Evolutionary conservation across 2,113 vertebrate genomes (phyloP), one percentile per base, ranked within the genome.

Genomic region (Axis porcinus): DNA sequence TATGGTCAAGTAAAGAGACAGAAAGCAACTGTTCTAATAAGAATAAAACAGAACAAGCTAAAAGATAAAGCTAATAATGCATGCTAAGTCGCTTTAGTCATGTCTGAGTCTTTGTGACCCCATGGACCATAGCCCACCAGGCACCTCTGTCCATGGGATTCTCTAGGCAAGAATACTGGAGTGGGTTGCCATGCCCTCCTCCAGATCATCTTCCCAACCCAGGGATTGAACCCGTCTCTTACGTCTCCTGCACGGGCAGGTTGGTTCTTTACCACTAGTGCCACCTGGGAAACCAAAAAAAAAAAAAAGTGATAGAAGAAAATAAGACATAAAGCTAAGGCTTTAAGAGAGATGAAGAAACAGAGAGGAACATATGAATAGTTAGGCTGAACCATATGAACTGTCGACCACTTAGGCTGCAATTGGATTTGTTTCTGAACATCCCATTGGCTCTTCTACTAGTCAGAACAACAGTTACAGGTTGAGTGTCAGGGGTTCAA

Each of bases 41-140:
- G 47, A 82, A 96, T 58, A 89, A 96, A 96, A 57, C 33, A 95
- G 13, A 86, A 70, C 50, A 95, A 83, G 40, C 23, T 67, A n/a
- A 79, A 90, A 94, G 27, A 76, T 19, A 86, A 86, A 96, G 10
- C 2, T 58, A 89, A 92, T 7, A 81, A 90, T 74, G 67, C 67
- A 74, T 23, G 67, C 67, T 40, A 74, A 74, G 67, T 40, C 19
- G 12, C n/a, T 40, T 70, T 5, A 70, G 67, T 40, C 1, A 0
- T 23, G 5, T 70, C n/a, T 70, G n/a, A 23, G n/a, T 40, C 36
- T 70, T 23, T 70, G 19, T 70, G 67, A 70, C 67, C 19, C 67
- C n/a, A 70, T 6, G 67, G 67, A 70, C 67, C 67, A 70, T 40
- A 40, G n/a, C n/a, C 7, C n/a, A 23, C 67, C 67, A 40, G n/a